Base-by-base conservation (phyloP, 1,140 invertebrate genomes). In the Drosophila watanabei region DNA sequence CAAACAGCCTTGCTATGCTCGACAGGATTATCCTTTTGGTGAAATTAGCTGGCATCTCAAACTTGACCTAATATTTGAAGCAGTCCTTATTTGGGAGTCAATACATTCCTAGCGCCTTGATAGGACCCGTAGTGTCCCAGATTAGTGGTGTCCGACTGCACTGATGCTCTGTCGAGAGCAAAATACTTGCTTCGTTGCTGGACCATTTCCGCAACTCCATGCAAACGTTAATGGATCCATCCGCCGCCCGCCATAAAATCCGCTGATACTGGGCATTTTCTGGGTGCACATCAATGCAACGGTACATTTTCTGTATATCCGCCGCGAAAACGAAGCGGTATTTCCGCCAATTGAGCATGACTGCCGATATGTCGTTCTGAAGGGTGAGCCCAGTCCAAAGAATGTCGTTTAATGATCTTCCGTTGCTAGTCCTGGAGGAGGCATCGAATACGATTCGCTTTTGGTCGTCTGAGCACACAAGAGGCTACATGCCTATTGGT, bases 301-400 rank as follows among this genome's bases (percentile, higher is more conserved):
- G 41, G n/a, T 49, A 61, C 14, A 61, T 49, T 35, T 35, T n/a
- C 5, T 62, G 33, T 5, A 62, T 62, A 32, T 62, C 33, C 8
- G 43, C 43, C 7, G 45, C 18, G 8, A 62, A 62, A 20, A 62
- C 59, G 37, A 32, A 48, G 9, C 8, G 18, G 35, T 49, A 37
- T 16, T 33, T n/a, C 18, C 59, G 10, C 37, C 37, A 39, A 14
- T 39, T 48, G 16, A 48, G 28, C 24, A 30, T 48, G 9, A 37
- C 35, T 37, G n/a, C n/a, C n/a, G n/a, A n/a, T n/a, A n/a, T n/a
- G n/a, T 20, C 20, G 56, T 43, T 28, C 30, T 58, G 56, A 41
- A 58, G 20, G 7, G 33, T 24, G 7, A 37, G 56, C 3, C 24
- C 24, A 24, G 24, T 24, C 24, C 24, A 24, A 24, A 24, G 24